A percentile compares a stretch with the other conserved stretches of the same genome.
These are phyloP conservation scores for Chaenodraco wilsoni DNA, from an alignment of 2,797 vertebrate species.

Conservation along the genomic window DNA sequence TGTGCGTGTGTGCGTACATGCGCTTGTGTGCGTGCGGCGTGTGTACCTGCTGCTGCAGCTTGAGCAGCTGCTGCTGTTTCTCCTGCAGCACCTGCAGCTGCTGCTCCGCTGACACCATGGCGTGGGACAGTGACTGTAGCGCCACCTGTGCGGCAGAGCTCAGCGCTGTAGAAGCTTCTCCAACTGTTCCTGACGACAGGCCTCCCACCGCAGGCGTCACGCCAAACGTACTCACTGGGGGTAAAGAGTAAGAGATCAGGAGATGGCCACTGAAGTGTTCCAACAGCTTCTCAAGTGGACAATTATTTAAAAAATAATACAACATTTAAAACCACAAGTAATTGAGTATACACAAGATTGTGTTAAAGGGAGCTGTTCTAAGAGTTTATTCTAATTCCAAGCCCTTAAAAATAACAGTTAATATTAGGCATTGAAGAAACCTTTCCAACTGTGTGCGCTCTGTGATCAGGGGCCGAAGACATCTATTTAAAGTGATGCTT, in stretches of 20 bases:
- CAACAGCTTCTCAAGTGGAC: too few relatives aligned
- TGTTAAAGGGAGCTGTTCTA: too few relatives aligned
- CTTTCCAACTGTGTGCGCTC: too few relatives aligned
- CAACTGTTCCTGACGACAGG: slow-evolving; percentile 93
- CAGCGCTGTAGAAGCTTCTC: slow-evolving; percentile 96
- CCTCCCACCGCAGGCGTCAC: slow-evolving; percentile 95
- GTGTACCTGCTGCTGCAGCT: slow-evolving; percentile 98
- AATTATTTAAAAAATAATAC: too few relatives aligned
- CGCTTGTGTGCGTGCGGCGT: background rate
- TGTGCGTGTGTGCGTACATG: too few relatives aligned
- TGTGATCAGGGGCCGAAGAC: background rate
- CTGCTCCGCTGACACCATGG: slow-evolving; percentile 99
- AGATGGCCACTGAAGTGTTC: background rate
- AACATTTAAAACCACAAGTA: too few relatives aligned
- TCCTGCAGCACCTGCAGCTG: slow-evolving; percentile 99
- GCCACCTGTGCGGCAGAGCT: slow-evolving; percentile 99
- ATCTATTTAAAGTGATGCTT: background rate
- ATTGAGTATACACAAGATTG: too few relatives aligned
- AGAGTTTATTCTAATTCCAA: too few relatives aligned
- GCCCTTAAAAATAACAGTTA: too few relatives aligned
- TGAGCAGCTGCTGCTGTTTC: slow-evolving; percentile 99
- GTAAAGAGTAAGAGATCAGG: slow-evolving; percentile 5
- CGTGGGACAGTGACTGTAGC: slow-evolving; percentile 99
- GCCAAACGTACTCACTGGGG: slow-evolving; percentile 97
- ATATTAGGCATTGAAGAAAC: too few relatives aligned